Base-by-base conservation (phyloP, 2,888 invertebrate genomes). In the Leucophenga maculata region DNA sequence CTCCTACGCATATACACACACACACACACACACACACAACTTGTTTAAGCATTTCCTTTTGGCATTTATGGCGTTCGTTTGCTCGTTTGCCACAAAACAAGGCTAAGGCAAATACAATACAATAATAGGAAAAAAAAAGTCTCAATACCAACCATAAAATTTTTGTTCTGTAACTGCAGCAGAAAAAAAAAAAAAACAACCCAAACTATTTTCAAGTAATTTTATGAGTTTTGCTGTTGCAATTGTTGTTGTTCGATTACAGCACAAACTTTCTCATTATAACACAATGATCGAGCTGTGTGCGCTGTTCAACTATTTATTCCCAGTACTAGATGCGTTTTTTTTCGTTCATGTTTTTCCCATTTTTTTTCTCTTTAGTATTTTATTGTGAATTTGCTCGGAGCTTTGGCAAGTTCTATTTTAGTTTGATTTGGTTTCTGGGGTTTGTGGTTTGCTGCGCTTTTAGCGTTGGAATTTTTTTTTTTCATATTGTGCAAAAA, bases 141-240 rank as follows among this genome's bases (percentile, higher is more conserved):
- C 39, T 8, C 3, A 39, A 39, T 39, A 39, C 39, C 3, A 39
- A 39, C 39, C 55, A 55, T 55, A 22, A 55, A 22, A 55, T 55
- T 55, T 59, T 14, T n/a, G 9, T 13, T 59, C 32, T n/a, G 9
- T 4, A 59, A 59, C 6, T 8, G 16, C 6, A 18, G 46, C 3
- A 4, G 46, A 50, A 50, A n/a, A 6, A 1, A 50, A 50, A 50
- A 18, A 50, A 50, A n/a, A n/a, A 50, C 6, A 11, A 6, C 50
- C 4, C 66, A 76, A 78, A 80, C 78, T 80, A 78, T 78, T 78
- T 78, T 73, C 75, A 72, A 78, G 78, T 77, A 78, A 78, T 78
- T 80, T 78, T 77, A 77, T 68, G 72, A 78, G 75, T 78, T 78
- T 59, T 59, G 55, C 39, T 55, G 26, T 77, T 77, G 39, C 26